A percentile compares a stretch with the other conserved stretches of the same genome.
Conservation (phyloP, 2,797 vertebrate genomes). For the Lutjanus campechanus region DNA sequence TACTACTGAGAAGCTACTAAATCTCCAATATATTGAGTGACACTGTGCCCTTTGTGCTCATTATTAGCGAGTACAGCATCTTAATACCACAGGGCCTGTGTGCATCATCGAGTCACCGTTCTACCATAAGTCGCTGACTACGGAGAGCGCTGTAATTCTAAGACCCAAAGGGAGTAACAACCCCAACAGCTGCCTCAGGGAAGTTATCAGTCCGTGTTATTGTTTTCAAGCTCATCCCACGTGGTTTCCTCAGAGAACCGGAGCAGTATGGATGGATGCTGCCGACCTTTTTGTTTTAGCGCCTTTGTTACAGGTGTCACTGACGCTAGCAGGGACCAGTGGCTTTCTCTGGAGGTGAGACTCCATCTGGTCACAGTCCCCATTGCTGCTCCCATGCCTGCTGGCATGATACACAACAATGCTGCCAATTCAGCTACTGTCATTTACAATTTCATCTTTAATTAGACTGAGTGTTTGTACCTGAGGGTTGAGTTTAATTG, state of each 20-base stretch:
- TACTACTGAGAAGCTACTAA: constrained; percentile 12
- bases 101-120: constrained; percentile 65
- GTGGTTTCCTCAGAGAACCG: constrained; percentile 68
- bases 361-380: constrained; percentile 55
- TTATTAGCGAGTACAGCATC: constrained; percentile 65
- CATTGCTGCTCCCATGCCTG: constrained; percentile 24
- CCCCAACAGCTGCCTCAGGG: constrained; percentile 67
- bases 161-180: constrained; percentile 67
- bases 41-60: constrained; percentile 61
- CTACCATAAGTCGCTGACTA: constrained; percentile 66
- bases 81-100: constrained; percentile 55
- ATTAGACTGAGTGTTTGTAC: constrained; percentile 47
- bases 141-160: constrained; percentile 61
- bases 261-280: constrained; percentile 52
- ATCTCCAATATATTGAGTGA: constrained; percentile 48
- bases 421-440: constrained; percentile 38
- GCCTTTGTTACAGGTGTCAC: constrained; percentile 64
- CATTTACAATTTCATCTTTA: constrained; percentile 40
- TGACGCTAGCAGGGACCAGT: constrained; percentile 29
- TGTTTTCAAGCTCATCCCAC: constrained; percentile 75
- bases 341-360: constrained; percentile 34
- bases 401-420: constrained; percentile 29
- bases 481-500: constrained; percentile 22
- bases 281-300: constrained; percentile 75
- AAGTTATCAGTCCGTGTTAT: constrained; percentile 77